Evolutionary conservation across 2,888 invertebrate species (phyloP), one percentile per base, ranked within the genome.

Genomic region (Pristionchus mayeri): DNA sequence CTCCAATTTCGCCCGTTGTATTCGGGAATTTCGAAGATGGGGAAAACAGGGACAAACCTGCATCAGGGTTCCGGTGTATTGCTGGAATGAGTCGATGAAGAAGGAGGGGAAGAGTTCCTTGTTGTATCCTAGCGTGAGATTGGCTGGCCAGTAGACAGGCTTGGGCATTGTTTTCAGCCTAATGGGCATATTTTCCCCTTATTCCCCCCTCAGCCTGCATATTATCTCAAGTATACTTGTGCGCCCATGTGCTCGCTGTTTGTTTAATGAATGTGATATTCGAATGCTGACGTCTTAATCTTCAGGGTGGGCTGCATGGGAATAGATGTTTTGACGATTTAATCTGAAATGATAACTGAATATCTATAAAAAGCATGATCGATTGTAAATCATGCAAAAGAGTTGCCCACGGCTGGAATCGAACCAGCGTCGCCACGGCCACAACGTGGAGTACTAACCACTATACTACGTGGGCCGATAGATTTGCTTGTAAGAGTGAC

Each of bases 41-140:
- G n/a, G n/a, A n/a, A n/a, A 71, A 71, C 1, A 37, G 21, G 1
- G 3, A 48, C 6, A 44, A 71, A 57, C 80, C 80, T 80, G 80
- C 27, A 57, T 21, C 24, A 80, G 24, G 9, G 80, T 50, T 24
- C 80, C 80, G 0, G 80, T 57, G 44, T 57, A 80, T n/a, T 34
- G 54, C 13, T 57, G 18, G 16, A 57, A n/a, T 11, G 21, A 3
- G 24, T 57, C 57, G 1, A 57, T 34, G 44, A 57, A 80, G 40
- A 80, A 80, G 24, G 54, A 27, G 13, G 80, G 80, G 9, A 80
- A 80, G 37, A 80, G 24, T n/a, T 80, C 80, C 54, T 57, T 80
- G 57, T 54, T 50, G 16, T 80, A 80, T n/a, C 80, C 80, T 0
- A 80, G 57, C 2, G 57, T 40, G 27, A 44, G 30, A 57, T 80